Base-by-base conservation (phyloP, 1,140 invertebrate species). In the Melanaphis sacchari region DNA sequence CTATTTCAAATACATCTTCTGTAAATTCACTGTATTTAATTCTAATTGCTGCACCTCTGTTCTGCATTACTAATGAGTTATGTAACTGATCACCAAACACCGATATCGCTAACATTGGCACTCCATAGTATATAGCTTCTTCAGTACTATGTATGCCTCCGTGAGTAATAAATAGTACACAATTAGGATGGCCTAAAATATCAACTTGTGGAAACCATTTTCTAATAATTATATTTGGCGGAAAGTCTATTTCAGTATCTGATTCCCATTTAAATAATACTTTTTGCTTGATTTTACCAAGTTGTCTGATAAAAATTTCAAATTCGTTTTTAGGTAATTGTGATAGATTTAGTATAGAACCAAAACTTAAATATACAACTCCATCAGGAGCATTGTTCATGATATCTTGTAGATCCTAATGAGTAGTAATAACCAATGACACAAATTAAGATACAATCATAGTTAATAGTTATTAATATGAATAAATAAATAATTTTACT, bases 261-360 rank as follows among this genome's bases (percentile, higher is more conserved):
- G 95, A 96, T 94, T 97, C 97, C 96, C 96, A 97, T 95, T 97
- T 97, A 97, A 97, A 97, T 90, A 97, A 95, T 59, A 97, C 96
- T 38, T 52, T 91, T 81, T 59, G 89, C 94, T 96, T 95, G 7
- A 92, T 49, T 18, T 36, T 81, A 15, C 90, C 43, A 15, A 92
- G 76, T 82, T 82, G 66, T 15, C n/a, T 49, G 31, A 92, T 49
- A 81, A 92, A 26, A 24, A 92, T 82, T 21, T 82, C n/a, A 11
- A 92, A 31, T 82, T 92, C 66, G 82, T 46, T 49, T 92, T 92
- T 49, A 18, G 90, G 90, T 82, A 85, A 59, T 46, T 84, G 46
- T 43, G 46, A 15, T 26, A 90, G 81, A 22, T 89, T 43, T 1
- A 93, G 59, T 66, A 91, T 91, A 38, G 94, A 94, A 43, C 94